Conservation (phyloP, 2,797 vertebrate genomes). For the Molossus molossus region DNA sequence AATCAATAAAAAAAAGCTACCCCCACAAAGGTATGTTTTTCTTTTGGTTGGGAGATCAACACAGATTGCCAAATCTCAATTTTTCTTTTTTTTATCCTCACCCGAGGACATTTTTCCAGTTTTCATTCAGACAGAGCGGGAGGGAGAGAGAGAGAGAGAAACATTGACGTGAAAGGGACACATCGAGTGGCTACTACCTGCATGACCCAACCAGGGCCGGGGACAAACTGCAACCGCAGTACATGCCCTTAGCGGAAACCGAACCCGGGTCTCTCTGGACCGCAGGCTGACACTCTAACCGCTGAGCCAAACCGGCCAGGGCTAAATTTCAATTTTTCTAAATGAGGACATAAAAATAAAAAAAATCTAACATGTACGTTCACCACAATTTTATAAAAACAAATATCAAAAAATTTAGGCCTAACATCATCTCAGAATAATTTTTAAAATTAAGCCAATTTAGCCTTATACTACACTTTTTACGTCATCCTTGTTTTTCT, state of each 20-base stretch:
- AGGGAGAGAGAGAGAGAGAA: too few species aligned
- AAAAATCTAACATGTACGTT: not conserved
- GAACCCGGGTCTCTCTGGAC: too few species aligned
- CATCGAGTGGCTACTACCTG: too few species aligned
- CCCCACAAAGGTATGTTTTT: not conserved
- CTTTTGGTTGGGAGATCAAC: not conserved
- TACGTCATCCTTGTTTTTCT: not conserved
- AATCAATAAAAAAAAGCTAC: too few species aligned
- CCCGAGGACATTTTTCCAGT: too few species aligned
- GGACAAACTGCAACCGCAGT: too few species aligned
- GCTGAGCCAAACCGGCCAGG: too few species aligned
- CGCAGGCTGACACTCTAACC: too few species aligned
- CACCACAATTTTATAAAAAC: not conserved
- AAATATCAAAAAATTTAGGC: not conserved
- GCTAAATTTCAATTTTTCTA: slow-evolving; percentile 27
- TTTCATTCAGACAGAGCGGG: too few species aligned
- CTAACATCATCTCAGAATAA: not conserved
- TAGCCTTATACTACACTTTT: not conserved
- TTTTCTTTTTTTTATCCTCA: not conserved
- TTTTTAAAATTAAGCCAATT: slow-evolving; percentile 22
- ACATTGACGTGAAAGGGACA: too few species aligned
- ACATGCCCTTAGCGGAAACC: too few species aligned
- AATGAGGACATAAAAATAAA: not conserved
- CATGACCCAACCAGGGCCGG: too few species aligned
- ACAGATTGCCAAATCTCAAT: not conserved